Conservation (phyloP, 2,113 vertebrate species). For the Microtus ochrogaster region DNA sequence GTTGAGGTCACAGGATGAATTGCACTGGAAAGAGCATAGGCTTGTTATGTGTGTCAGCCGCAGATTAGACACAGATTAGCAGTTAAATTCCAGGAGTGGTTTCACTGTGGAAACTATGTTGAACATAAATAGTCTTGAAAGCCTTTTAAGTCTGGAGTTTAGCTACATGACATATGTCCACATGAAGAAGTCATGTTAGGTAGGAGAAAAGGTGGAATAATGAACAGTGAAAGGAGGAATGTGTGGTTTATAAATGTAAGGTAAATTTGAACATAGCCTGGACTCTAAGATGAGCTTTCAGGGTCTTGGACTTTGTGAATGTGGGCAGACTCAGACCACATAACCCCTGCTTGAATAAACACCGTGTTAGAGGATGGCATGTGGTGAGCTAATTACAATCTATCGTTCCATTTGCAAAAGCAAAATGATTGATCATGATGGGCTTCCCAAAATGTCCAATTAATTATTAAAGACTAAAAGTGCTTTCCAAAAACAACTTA, state of each 20-base stretch:
- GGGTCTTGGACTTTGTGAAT: not conserved
- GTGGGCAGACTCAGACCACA: not conserved
- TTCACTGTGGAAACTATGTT: slow-evolving; percentile 70
- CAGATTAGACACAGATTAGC: slow-evolving; percentile 62
- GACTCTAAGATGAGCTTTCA: not conserved
- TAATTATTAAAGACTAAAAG: slow-evolving; percentile 58
- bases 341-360: slow-evolving; percentile 27
- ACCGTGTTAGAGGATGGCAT: slow-evolving; percentile 53
- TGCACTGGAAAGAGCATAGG: slow-evolving; percentile 38
- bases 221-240: slow-evolving; percentile 11
- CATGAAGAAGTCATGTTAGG: slow-evolving; percentile 51
- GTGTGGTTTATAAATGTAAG: slow-evolving; percentile 26
- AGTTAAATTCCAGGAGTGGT: slow-evolving; percentile 67
- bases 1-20: slow-evolving; percentile 66
- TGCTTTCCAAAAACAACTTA: slow-evolving; percentile 51
- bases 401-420: slow-evolving; percentile 51
- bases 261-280: not conserved
- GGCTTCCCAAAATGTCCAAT: slow-evolving; percentile 15
- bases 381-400: slow-evolving; percentile 59
- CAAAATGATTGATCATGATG: slow-evolving; percentile 48
- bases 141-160: slow-evolving; percentile 55
- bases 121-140: slow-evolving; percentile 66
- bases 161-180: slow-evolving; percentile 35
- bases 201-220: not conserved
- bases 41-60: slow-evolving; percentile 64